Conservation (phyloP, 2,888 invertebrate species). For the Dryocosmus kuriphilus region DNA sequence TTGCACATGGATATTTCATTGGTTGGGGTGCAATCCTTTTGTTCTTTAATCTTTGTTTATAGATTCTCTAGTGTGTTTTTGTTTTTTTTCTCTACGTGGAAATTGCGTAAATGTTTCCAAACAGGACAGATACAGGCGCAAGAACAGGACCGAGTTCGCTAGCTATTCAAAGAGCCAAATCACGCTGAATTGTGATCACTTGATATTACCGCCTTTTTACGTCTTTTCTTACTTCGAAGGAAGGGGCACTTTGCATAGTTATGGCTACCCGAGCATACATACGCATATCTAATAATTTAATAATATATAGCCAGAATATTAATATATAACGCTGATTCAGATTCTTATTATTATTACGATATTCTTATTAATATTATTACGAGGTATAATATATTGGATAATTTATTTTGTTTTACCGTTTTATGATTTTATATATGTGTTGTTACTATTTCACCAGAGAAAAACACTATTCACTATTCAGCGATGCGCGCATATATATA, state of each 20-base stretch:
- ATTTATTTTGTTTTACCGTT: conserved; percentile 78
- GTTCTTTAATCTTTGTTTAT: conserved; percentile 67
- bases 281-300: conserved; percentile 70
- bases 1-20: conserved; percentile 74
- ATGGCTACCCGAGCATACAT: conserved; percentile 63
- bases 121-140: conserved; percentile 5
- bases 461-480: conserved; percentile 62
- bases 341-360: conserved; percentile 69
- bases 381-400: conserved; percentile 74
- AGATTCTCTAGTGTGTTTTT: conserved; percentile 54
- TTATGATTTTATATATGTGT: conserved; percentile 77
- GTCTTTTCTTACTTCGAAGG: conserved; percentile 53
- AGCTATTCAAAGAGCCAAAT: conserved; percentile 76
- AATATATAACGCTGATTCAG: conserved; percentile 73
- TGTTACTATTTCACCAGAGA: conserved; percentile 71
- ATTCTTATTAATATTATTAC: conserved; percentile 63
- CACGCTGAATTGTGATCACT: conserved; percentile 71
- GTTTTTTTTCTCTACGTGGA: conserved; percentile 55
- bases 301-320: conserved; percentile 74
- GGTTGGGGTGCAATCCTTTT: conserved; percentile 75
- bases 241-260: conserved; percentile 73
- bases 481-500: conserved; percentile 52
- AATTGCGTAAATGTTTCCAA: conserved; percentile 47
- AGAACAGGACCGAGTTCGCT: conserved; percentile 60
- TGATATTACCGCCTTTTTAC: conserved; percentile 66